Conservation (phyloP, 2,113 vertebrate genomes). For the Climacteris rufus region DNA sequence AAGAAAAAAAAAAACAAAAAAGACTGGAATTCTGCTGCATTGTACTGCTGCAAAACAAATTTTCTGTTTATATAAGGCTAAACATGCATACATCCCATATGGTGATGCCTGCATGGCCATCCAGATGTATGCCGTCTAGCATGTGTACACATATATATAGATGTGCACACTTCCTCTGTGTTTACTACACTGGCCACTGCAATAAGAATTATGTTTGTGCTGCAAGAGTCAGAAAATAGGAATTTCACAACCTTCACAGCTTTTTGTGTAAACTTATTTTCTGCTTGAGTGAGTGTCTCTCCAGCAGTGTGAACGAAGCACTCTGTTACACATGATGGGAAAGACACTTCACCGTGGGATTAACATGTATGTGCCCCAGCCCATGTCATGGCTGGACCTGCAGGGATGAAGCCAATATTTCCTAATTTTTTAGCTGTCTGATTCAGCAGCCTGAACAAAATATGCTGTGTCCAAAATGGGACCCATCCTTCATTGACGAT, state of each 20-base stretch:
- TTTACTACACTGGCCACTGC: neutral
- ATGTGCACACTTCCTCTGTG: neutral
- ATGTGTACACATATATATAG: neutral
- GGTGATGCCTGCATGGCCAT: neutral
- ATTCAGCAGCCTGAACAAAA: neutral
- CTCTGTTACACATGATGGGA: fast-evolving
- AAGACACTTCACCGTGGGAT: neutral
- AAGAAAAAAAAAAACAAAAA: neutral
- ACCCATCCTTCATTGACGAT: fast-evolving
- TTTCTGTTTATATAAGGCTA: neutral
- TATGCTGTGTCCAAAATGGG: neutral
- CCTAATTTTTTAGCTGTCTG: neutral
- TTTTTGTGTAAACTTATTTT: neutral
- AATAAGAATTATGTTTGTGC: neutral
- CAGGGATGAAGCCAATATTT: neutral
- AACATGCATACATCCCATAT: neutral
- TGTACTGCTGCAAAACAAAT: neutral
- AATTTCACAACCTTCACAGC: neutral
- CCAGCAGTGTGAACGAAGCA: fast-evolving
- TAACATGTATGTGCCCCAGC: fast-evolving
- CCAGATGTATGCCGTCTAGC: neutral
- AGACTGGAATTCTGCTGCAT: neutral
- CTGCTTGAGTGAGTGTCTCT: neutral
- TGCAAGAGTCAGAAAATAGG: neutral
- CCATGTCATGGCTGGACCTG: fast-evolving